Evolutionary conservation across 2,797 vertebrate genomes (phyloP), one percentile per base, ranked within the genome.

Genomic region (Vultur gryphus): DNA sequence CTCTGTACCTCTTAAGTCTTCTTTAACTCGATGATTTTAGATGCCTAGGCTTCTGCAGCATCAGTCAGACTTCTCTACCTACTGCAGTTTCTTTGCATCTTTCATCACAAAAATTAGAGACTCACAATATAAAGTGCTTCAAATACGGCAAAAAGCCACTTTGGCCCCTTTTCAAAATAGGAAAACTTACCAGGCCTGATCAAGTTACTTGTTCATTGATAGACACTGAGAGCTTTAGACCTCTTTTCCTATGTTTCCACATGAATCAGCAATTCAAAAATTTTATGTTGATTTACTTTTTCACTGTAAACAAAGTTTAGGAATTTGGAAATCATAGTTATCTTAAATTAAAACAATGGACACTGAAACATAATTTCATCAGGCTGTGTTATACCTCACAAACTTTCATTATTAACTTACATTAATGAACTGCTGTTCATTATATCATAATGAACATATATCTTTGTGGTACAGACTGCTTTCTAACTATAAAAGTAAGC

Each of bases 21-120:
- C 88, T 92, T 93, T 93, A 81, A 94, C 65, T 70, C 87, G 39
- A 79, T 51, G 24, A 84, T 94, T 96, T 96, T 76, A 94, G 70
- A 90, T 39, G 51, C 35, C 25, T 44, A 39, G 65, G 69, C n/a
- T 93, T 94, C 71, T 91, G 51, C 73, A 91, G 54, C 61, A 84
- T 82, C 78, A 87, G 49, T 70, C 54, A 94, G 82, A 57, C 37
- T 84, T 66, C 52, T 81, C 19, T 61, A 76, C 55, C 55, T 84
- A 64, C 59, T 76, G 43, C 43, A 91, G 28, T 46, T 88, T 84
- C 49, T 89, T 75, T 66, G 46, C 48, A 73, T 58, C 54, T 81
- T 90, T 91, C 59, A 31, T 77, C 18, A 87, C 25, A 93, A 81
- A 92, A 94, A 93, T 62, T 66, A 87, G 51, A 91, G 44, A 46